Evolutionary conservation across 2,113 vertebrate genomes (phyloP), one percentile per base, ranked within the genome.

Genomic region (Ariopsis seemanni): DNA sequence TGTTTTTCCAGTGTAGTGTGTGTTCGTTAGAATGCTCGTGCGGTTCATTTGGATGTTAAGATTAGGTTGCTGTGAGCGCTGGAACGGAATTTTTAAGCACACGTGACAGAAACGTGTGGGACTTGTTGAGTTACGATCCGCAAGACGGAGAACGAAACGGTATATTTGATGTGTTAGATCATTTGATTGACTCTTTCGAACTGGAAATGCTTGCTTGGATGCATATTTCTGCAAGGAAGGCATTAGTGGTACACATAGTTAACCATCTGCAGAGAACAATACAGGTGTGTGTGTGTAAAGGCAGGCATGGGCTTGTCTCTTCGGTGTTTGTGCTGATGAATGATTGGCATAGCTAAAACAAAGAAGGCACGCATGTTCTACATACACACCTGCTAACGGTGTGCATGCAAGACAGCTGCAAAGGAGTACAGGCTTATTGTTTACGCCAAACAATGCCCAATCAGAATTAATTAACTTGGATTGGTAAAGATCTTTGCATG

Each of bases 241-340:
- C 7, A 17, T 34, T 6, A 15, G 53, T 22, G 53, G 10, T 1
- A 80, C n/a, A 18, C 53, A 58, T 10, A 34, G 78, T 55, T 79
- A 53, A 55, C 25, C 14, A 79, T 80, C 15, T 34, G 8, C 78
- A 82, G 60, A 67, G 81, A 83, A 65, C 53, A 78, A 25, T 58
- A 25, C 27, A 7, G 15, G 34, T 53, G 65, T 50, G 84, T 82
- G 58, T 62, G 22, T 3, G 15, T 58, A 60, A 60, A 17, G 27
- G 48, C 83, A 85, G 55, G 83, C 79, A 57, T 62, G 11, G 55
- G 71, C 82, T 78, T 71, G 85, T 82, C 52, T 82, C 34, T 78
- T 72, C 30, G 27, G 85, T 91, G 18, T 74, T 90, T 92, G 87
- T 91, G 90, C 92, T 42, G 42, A 72, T 65, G 55, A 80, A 48